These are phyloP conservation scores for Drosophila buzzatii DNA, from an alignment of 2,888 invertebrate species.

Conservation along the genomic window DNA sequence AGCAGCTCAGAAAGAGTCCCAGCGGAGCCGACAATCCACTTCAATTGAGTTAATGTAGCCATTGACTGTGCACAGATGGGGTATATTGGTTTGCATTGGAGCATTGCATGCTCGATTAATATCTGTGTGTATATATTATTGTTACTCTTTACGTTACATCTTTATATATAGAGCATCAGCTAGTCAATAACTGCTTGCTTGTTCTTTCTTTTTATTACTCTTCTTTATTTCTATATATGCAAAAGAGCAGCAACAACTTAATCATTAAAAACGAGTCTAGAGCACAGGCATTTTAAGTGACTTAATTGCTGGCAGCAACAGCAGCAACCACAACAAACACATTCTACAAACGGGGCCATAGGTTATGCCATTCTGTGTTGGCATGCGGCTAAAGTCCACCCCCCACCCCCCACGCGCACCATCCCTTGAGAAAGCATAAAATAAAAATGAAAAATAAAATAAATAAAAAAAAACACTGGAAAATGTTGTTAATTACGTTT, in stretches of 20 bases:
- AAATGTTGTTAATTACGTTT: slow-evolving; percentile 79
- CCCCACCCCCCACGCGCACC: not conserved
- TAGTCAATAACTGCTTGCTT: not conserved
- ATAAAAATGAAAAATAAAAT: slow-evolving; percentile 25
- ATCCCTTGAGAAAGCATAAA: slow-evolving; percentile 24
- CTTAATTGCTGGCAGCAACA: slow-evolving; percentile 52
- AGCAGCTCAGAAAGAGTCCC: slow-evolving; percentile 26
- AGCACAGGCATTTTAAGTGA: slow-evolving; percentile 67
- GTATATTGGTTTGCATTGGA: not conserved
- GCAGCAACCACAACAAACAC: not conserved
- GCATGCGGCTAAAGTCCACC: slow-evolving; percentile 28
- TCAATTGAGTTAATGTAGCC: slow-evolving; percentile 41
- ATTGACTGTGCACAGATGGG: not conserved
- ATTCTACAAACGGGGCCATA: slow-evolving; percentile 63
- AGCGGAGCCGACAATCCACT: slow-evolving; percentile 3
- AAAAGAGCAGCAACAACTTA: slow-evolving; percentile 41
- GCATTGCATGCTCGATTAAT: too few relatives aligned
- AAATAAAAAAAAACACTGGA: slow-evolving; percentile 37
- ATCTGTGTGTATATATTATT: not conserved
- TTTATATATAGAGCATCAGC: not conserved
- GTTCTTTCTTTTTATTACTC: not conserved
- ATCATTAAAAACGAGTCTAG: slow-evolving; percentile 62
- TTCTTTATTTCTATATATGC: slow-evolving; percentile 11
- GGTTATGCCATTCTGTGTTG: slow-evolving; percentile 74
- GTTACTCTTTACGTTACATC: not conserved